phyloP scores from a whole-genome alignment of 1,140 invertebrate species.

The Drosophila watanabei region DNA sequence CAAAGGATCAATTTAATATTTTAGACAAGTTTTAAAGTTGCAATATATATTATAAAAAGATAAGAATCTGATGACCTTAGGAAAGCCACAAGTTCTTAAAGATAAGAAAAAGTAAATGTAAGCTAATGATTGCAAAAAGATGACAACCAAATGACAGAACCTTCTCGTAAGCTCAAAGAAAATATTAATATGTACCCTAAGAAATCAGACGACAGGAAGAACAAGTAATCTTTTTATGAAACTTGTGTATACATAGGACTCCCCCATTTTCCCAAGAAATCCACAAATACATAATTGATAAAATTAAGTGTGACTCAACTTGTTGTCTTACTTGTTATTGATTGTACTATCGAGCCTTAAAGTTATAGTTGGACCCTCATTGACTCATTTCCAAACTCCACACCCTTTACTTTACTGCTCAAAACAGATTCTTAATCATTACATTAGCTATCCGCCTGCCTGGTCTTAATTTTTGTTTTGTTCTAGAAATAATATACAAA shows the following conservation, averaged over 20 bases:
- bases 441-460: not conserved
- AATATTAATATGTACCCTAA: not conserved
- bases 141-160: not conserved
- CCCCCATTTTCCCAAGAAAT: not conserved
- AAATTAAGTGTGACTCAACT: conserved; percentile 14
- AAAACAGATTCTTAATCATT: not conserved
- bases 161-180: not conserved
- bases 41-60: not conserved
- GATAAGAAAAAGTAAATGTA: not conserved
- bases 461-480: not conserved
- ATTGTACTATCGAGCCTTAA: conserved; percentile 12
- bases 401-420: too few species aligned
- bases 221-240: not conserved
- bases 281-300: not conserved
- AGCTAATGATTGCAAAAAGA: not conserved
- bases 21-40: not conserved
- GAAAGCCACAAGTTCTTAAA: not conserved
- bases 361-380: not conserved
- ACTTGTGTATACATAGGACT: not conserved
- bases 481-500: conserved; percentile 33
- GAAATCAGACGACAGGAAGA: not conserved
- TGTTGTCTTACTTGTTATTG: not conserved
- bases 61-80: not conserved
- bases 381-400: conserved; percentile 14
- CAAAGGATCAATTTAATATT: not conserved